A percentile compares a stretch with the other conserved stretches of the same genome.
phyloP scores from a whole-genome alignment of 2,113 vertebrate genomes.

The Triplophysa siluroides region DNA sequence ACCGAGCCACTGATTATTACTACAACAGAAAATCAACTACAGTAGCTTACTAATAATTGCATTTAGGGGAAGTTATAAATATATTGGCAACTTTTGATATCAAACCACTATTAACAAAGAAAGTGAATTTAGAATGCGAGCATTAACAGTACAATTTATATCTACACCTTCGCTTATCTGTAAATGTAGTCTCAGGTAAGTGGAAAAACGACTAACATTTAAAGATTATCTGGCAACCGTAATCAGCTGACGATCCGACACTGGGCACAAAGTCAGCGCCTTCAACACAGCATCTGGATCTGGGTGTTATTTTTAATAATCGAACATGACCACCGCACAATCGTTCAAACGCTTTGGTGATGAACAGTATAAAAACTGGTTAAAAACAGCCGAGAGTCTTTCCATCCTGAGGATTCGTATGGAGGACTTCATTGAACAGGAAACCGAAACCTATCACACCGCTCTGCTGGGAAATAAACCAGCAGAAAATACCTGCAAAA shows the following conservation, averaged over 20 bases:
- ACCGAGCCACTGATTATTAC: no score
- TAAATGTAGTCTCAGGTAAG: no score
- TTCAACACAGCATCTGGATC: background rate
- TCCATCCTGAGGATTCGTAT: conserved; percentile 48
- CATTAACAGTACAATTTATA: no score
- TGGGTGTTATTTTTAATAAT: background rate
- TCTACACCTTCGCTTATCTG: no score
- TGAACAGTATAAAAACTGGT: conserved; percentile 60
- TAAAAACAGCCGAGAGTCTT: conserved; percentile 57
- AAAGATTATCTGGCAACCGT: background rate
- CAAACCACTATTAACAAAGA: no score
- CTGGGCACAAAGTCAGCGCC: no score
- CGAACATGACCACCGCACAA: conserved; percentile 30
- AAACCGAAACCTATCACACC: conserved; percentile 60
- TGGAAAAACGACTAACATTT: no score
- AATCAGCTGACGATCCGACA: background rate
- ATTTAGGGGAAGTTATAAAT: no score
- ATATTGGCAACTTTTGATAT: no score
- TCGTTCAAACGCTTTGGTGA: conserved; percentile 54
- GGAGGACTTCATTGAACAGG: conserved; percentile 54
- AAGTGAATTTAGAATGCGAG: no score
- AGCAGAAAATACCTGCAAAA: background rate
- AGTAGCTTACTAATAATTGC: no score
- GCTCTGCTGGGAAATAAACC: conserved; percentile 7
- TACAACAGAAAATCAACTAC: no score